Conservation (phyloP, 1,140 invertebrate genomes). For the Rhagoletis pomonella region DNA sequence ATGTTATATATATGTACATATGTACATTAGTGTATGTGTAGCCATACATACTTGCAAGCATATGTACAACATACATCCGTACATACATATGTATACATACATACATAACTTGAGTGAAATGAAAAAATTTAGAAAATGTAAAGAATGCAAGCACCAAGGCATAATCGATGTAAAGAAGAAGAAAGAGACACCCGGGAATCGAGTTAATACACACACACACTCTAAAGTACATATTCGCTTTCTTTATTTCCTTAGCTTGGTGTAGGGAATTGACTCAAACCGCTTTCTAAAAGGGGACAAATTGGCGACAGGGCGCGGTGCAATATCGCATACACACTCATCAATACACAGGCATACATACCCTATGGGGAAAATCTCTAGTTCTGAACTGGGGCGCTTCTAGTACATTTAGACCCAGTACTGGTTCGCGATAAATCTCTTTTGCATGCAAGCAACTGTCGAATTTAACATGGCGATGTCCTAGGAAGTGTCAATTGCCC, state of each 20-base stretch:
- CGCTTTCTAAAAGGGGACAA: constrained; percentile 38
- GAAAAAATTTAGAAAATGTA: neutral
- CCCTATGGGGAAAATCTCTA: too few relatives aligned
- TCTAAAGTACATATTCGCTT: neutral
- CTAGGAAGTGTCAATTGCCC: too few relatives aligned
- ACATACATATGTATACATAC: neutral
- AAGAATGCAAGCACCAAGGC: neutral
- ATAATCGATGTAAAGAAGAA: neutral
- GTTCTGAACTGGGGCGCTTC: too few relatives aligned
- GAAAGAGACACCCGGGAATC: neutral
- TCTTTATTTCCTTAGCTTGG: constrained; percentile 16
- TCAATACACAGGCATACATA: neutral
- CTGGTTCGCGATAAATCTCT: too few relatives aligned
- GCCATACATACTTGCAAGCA: neutral
- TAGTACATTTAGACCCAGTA: too few relatives aligned
- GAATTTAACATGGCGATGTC: too few relatives aligned
- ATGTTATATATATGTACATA: neutral
- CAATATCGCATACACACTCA: neutral
- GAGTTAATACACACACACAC: neutral
- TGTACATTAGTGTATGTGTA: neutral
- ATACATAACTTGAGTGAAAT: neutral
- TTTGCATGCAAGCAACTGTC: too few relatives aligned
- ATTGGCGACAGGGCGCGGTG: constrained; percentile 41
- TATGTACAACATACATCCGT: neutral
- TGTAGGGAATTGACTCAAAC: neutral